phyloP scores from a whole-genome alignment of 2,113 vertebrate species.

The Dicrurus megarhynchus region DNA sequence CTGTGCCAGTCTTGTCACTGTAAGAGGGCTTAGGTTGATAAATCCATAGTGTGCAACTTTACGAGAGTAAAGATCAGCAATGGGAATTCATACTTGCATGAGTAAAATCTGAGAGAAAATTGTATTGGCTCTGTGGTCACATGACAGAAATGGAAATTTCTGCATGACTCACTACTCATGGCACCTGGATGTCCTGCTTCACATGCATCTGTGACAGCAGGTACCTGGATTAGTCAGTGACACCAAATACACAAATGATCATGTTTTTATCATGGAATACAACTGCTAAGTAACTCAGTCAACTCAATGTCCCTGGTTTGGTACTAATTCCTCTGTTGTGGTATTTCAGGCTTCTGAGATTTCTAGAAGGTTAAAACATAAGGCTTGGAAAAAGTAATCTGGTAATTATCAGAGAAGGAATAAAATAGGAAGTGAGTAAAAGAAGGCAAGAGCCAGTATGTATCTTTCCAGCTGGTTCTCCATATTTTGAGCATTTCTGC shows the following conservation, averaged over 20 bases:
- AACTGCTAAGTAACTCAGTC: not conserved
- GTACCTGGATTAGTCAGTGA: not conserved
- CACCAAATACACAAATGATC: not conserved
- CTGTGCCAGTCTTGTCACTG: not conserved
- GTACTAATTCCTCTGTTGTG: not conserved
- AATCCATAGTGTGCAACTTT: not conserved
- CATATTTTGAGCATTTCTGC: conserved; percentile 32
- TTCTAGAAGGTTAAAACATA: not conserved
- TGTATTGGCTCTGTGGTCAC: not conserved
- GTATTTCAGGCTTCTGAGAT: not conserved
- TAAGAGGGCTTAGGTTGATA: not conserved
- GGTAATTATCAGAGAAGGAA: not conserved
- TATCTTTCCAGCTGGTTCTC: conserved; percentile 38
- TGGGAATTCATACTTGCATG: not conserved
- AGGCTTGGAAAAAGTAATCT: conserved; percentile 35
- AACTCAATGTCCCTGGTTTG: not conserved
- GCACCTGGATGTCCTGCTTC: not conserved
- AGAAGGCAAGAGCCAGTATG: conserved; percentile 3
- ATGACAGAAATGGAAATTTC: not conserved
- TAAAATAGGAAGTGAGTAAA: conserved; percentile 37
- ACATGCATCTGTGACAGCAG: not conserved
- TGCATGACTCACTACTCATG: not conserved
- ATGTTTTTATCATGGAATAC: not conserved
- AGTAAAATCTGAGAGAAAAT: not conserved
- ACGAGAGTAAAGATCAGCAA: not conserved